Evolutionary conservation across 2,113 vertebrate genomes (phyloP), one percentile per base, ranked within the genome.

Genomic region (Myiozetetes cayanensis): DNA sequence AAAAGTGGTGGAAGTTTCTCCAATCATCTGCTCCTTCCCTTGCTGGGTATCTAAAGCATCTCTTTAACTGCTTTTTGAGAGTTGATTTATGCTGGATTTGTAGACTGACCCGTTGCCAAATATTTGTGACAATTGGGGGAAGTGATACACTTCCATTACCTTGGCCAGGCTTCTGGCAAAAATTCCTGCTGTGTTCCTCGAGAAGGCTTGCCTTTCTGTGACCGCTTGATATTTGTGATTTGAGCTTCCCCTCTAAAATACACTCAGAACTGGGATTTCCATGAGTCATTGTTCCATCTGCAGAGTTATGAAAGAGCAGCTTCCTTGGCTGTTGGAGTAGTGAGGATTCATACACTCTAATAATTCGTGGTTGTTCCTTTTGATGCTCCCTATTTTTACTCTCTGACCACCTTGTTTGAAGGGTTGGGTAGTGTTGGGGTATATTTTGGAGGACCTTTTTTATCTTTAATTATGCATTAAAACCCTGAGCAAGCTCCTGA

Each of bases 81-180:
- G 47, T 43, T 87, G 59, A 72, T 92, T 93, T 75, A 22, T 78
- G 21, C 21, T 83, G 67, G 33, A 58, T 71, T 85, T 62, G 66
- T 49, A 50, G 87, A 50, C 61, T 73, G 82, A 89, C 66, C 19
- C 31, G 23, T 87, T 96, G 94, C 93, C 92, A 94, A 93, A 20
- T 44, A 52, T 93, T 94, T 84, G 53, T 87, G 77, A 96, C 93
- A 96, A 96, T 73, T 91, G 86, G 12, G 35, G 94, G 97, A 97
- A 97, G 91, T 96, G 96, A 84, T 92, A 94, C 90, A 55, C 30
- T 95, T 94, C 93, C 95, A 90, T 86, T 53, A 82, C 66, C 50
- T 77, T 78, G 53, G 73, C 52, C 52, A 82, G 61, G 56, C 37
- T 90, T 92, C 72, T 94, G 81, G 76, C 73, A 82, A 93, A 95